A percentile compares a stretch with the other conserved stretches of the same genome.
Evolutionary conservation across 2,113 vertebrate genomes (phyloP).

Genomic region (Protobothrops flavoviridis): DNA sequence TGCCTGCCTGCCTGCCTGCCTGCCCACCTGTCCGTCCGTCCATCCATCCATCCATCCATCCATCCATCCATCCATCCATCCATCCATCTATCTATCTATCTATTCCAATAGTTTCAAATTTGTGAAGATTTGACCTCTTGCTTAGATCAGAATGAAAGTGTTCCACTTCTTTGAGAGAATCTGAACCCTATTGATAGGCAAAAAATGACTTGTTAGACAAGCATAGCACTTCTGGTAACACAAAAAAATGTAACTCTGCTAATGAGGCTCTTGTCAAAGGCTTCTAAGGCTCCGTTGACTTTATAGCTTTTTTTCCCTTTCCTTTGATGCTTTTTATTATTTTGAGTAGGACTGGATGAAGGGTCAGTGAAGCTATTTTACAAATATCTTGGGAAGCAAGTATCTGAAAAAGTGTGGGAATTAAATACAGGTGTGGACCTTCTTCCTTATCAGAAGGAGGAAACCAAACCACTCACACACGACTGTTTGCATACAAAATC

Average conservation of each 20-base stretch:
- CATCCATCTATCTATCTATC: background rate
- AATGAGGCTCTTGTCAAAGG: conserved; percentile 53
- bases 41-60: rapidly evolving
- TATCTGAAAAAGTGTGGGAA: conserved; percentile 30
- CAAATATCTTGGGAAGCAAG: conserved; percentile 39
- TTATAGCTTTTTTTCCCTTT: background rate
- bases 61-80: too few relatives aligned
- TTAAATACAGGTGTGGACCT: background rate
- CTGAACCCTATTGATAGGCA: conserved; percentile 41
- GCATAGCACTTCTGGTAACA: conserved; percentile 26
- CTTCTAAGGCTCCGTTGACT: conserved; percentile 34
- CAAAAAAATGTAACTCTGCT: conserved; percentile 33
- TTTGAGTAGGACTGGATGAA: conserved; percentile 33
- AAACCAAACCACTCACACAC: conserved; percentile 3
- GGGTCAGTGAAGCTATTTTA: conserved; percentile 21
- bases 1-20: too few relatives aligned
- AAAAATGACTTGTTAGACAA: conserved; percentile 53
- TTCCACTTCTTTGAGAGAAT: conserved; percentile 22
- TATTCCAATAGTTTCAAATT: rapidly evolving
- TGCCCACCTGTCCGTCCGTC: too few relatives aligned
- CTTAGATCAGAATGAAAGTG: background rate
- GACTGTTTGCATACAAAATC: conserved; percentile 23
- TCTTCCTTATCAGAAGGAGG: conserved; percentile 14
- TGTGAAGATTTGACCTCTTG: background rate
- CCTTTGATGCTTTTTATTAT: conserved; percentile 51